Evolutionary conservation across 2,797 vertebrate genomes (phyloP).

Genomic region (Esox masquinongy): DNA sequence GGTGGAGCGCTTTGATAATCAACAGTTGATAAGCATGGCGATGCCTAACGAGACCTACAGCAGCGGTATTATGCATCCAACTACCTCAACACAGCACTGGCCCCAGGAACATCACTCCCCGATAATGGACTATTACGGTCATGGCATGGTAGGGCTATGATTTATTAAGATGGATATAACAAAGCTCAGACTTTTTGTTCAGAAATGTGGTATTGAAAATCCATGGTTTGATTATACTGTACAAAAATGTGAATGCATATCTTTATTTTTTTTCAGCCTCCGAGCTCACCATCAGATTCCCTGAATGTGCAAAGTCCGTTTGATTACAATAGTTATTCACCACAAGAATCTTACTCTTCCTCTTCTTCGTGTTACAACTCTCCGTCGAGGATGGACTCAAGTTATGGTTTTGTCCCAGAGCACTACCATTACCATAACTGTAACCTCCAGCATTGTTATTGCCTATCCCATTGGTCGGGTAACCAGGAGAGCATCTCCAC

Average conservation of each 20-base stretch:
- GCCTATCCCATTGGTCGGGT: constrained; percentile 63
- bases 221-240: neutral
- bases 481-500: constrained; percentile 60
- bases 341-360: constrained; percentile 73
- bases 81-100: constrained; percentile 62
- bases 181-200: neutral
- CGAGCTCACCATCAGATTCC: constrained; percentile 75
- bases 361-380: constrained; percentile 78
- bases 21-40: constrained; percentile 76
- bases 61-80: constrained; percentile 41
- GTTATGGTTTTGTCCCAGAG: constrained; percentile 63
- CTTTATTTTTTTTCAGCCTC: constrained; percentile 64
- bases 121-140: constrained; percentile 75
- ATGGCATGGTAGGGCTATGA: constrained; percentile 79
- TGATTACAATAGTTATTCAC: constrained; percentile 81
- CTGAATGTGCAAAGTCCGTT: constrained; percentile 76
- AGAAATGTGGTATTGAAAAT: neutral
- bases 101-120: constrained; percentile 73
- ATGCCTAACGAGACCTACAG: constrained; percentile 64
- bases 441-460: constrained; percentile 65
- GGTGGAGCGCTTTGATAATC: constrained; percentile 71
- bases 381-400: constrained; percentile 76
- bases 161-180: neutral
- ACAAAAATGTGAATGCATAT: neutral
- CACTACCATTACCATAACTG: constrained; percentile 74